Base-by-base conservation (phyloP, 2,113 vertebrate species). In the Oncorhynchus nerka region DNA sequence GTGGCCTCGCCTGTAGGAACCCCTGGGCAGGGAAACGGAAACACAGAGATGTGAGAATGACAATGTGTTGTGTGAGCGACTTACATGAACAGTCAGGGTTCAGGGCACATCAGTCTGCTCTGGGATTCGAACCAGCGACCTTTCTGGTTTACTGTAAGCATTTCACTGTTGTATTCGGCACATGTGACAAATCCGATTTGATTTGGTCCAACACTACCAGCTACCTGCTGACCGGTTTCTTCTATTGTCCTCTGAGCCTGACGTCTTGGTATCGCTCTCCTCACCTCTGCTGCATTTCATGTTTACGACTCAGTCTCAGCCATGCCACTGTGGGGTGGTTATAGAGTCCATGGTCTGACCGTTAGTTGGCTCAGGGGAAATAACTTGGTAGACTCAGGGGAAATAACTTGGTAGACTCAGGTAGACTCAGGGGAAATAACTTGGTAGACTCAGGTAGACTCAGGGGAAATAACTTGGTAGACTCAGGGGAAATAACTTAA, bases 221-320 rank as follows among this genome's bases (percentile, higher is more conserved):
- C 16, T 19, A 15, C 51, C 16, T 15, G 51, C 16, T 3, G 12
- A 16, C 51, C 15, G 12, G n/a, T 20, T 39, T 19, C 68, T 49
- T 16, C 12, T 39, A n/a, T 26, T 49, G 62, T 79, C 81, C 75
- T 39, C 74, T 28, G 32, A 1, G 30, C 7, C 1, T 79, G 77
- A 91, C 86, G 88, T 69, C 28, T 11, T 61, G 76, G 80, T 79
- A 28, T 59, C 39, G 85, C 76, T 75, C 82, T 87, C 79, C 83
- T 87, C 79, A 81, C 79, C 88, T 79, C 72, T 24, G 0, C 30
- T 55, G 4, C 81, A 84, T 90, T 89, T 81, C 78, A 77, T 70
- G 80, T 88, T 88, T 88, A 86, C 61, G 69, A 84, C 87, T 59
- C n/a, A 5, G 26, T 74, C 83, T 83, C 65, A 59, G 81, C 72